Conservation (phyloP, 2,113 vertebrate species). For the Mobula birostris region DNA sequence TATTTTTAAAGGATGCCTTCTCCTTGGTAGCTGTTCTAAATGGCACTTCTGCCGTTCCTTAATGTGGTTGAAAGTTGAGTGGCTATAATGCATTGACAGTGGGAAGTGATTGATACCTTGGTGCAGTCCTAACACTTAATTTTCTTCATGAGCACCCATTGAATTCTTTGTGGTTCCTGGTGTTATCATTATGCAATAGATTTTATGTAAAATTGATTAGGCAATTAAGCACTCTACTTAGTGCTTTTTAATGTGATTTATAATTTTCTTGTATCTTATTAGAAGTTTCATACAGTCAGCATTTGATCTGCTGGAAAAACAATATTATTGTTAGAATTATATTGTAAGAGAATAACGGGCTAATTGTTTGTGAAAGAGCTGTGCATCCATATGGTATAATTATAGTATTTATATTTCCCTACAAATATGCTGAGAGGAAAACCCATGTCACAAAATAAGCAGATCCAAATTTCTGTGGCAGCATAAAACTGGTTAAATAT, state of each 20-base stretch:
- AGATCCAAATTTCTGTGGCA: constrained; percentile 34
- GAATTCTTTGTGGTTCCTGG: not conserved
- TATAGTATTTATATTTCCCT: not conserved
- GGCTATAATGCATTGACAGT: not conserved
- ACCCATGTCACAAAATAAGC: not conserved
- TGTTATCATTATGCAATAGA: not conserved
- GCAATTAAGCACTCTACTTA: not conserved
- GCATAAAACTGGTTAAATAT: constrained; percentile 40
- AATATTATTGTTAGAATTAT: not conserved
- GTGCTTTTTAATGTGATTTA: not conserved
- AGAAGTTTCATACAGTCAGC: not conserved
- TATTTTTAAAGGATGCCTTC: not conserved
- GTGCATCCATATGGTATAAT: not conserved
- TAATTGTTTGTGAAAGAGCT: not conserved
- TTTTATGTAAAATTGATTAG: not conserved
- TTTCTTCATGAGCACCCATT: not conserved
- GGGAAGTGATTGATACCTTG: not conserved
- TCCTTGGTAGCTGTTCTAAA: not conserved
- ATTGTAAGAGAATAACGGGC: not conserved
- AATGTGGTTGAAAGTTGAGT: not conserved
- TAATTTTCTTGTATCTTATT: not conserved
- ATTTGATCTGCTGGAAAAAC: not conserved
- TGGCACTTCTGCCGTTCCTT: not conserved
- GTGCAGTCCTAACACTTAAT: not conserved
- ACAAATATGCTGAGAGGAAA: not conserved